Evolutionary conservation across 23 tunicate genomes (phyloP).

Genomic region (Phallusia fumigata): DNA sequence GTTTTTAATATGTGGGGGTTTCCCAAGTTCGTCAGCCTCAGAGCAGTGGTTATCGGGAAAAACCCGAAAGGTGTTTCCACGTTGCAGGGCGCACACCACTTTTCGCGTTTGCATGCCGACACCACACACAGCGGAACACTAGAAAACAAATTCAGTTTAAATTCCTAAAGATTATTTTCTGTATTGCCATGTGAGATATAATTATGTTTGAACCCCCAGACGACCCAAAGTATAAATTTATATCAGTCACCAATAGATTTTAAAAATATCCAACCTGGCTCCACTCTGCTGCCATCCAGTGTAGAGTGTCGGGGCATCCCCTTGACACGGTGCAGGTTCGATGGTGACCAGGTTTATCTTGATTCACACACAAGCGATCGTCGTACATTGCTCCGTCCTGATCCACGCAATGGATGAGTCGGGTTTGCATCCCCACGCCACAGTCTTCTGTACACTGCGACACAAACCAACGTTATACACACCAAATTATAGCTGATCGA

Average conservation of each 20-base stretch:
- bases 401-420: conserved; percentile 33
- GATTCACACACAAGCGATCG: conserved; percentile 9
- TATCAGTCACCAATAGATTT: no score
- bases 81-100: conserved; percentile 49
- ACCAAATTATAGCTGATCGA: no score
- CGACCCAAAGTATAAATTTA: no score
- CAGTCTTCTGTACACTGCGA: conserved; percentile 47
- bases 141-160: no score
- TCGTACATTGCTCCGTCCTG: conserved; percentile 15
- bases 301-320: conserved; percentile 19
- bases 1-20: conserved; percentile 28
- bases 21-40: conserved; percentile 5
- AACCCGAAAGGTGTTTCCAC: conserved; percentile 9
- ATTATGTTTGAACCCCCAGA: no score
- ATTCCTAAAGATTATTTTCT: no score
- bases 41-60: conserved; percentile 46
- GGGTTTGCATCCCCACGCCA: conserved; percentile 52
- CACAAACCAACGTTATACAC: background rate
- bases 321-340: conserved; percentile 27
- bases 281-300: conserved; percentile 60
- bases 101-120: conserved; percentile 52
- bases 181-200: no score
- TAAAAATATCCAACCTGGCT: conserved; percentile 31
- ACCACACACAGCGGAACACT: conserved; percentile 50
- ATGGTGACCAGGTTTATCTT: conserved; percentile 17